Conservation (phyloP, 2,113 vertebrate genomes). For the Pangasianodon gigas region DNA sequence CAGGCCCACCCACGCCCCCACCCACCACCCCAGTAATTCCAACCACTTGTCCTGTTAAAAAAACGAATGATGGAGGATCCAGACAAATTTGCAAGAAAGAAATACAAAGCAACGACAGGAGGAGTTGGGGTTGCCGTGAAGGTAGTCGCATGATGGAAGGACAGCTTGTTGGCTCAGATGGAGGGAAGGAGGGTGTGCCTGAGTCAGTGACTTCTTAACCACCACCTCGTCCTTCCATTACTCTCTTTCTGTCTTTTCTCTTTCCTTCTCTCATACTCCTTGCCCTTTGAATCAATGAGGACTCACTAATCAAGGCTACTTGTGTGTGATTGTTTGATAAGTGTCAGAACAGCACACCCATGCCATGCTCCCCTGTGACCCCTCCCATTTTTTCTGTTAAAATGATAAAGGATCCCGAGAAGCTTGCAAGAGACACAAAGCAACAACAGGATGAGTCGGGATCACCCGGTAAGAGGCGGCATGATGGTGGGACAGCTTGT, state of each 20-base stretch:
- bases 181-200: conserved; percentile 48
- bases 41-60: conserved; percentile 26
- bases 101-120: neutral
- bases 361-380: conserved; percentile 38
- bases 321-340: conserved; percentile 48
- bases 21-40: neutral
- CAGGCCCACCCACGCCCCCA: conserved; percentile 49
- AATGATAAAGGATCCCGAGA: conserved; percentile 40
- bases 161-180: conserved; percentile 17
- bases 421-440: neutral
- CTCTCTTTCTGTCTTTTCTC: conserved; percentile 12
- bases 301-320: neutral
- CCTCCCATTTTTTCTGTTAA: conserved; percentile 17
- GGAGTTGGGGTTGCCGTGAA: conserved; percentile 71
- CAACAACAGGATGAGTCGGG: conserved; percentile 60
- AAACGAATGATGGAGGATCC: conserved; percentile 53
- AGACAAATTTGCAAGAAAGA: neutral
- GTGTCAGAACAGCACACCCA: conserved; percentile 38
- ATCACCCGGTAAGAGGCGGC: conserved; percentile 66
- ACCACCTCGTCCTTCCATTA: conserved; percentile 26
- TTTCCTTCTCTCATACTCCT: conserved; percentile 38
- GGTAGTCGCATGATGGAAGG: conserved; percentile 54
- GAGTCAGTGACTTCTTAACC: conserved; percentile 71
- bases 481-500: conserved; percentile 32
- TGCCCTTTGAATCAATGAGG: conserved; percentile 43